A percentile compares a stretch with the other conserved stretches of the same genome.
Conservation (phyloP, 2,888 invertebrate species). For the Spatulosminthurus flaviceps region DNA sequence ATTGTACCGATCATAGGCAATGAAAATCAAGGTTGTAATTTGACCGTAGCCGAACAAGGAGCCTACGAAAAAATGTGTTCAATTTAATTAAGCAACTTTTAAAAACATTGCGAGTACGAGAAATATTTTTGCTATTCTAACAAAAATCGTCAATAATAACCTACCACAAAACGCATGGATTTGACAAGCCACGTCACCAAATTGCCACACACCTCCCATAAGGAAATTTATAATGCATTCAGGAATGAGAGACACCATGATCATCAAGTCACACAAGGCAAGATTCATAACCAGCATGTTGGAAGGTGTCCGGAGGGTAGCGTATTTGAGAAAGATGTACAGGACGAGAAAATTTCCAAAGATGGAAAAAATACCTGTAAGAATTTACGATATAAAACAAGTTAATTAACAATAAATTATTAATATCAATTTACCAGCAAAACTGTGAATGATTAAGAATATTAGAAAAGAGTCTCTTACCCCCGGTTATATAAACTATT, state of each 20-base stretch:
- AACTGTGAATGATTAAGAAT: not conserved
- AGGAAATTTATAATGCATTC: constrained; percentile 53
- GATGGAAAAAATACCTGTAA: constrained; percentile 55
- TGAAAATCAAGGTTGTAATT: constrained; percentile 67
- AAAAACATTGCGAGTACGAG: not conserved
- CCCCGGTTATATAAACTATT: constrained; percentile 51
- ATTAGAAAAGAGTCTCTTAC: constrained; percentile 34
- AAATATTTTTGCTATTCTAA: no score
- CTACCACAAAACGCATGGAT: constrained; percentile 55
- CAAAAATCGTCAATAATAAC: not conserved
- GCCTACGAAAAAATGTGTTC: constrained; percentile 61
- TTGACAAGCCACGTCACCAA: constrained; percentile 53
- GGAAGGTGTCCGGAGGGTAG: constrained; percentile 84
- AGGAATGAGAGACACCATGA: constrained; percentile 74
- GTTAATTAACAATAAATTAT: not conserved
- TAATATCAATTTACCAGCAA: no score
- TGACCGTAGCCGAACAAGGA: constrained; percentile 67
- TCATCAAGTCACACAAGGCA: constrained; percentile 88
- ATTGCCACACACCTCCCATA: constrained; percentile 56
- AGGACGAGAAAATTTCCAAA: constrained; percentile 53
- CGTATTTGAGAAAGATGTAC: constrained; percentile 79
- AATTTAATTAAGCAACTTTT: not conserved
- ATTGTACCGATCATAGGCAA: constrained; percentile 67
- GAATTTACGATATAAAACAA: not conserved
- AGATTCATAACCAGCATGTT: constrained; percentile 90